Conservation (phyloP, 2,888 invertebrate species). For the Aplocera efformata region DNA sequence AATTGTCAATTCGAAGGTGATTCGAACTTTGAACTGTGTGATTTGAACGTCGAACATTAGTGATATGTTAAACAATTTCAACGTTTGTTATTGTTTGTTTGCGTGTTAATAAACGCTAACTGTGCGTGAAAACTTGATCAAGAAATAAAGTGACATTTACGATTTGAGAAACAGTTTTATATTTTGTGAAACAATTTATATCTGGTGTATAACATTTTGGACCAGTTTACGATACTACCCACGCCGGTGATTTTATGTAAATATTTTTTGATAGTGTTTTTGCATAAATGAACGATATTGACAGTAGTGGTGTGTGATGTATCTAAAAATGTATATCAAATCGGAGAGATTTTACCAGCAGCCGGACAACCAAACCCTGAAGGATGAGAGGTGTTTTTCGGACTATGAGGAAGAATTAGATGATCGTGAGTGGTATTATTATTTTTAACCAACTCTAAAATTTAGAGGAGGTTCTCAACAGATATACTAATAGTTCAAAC, state of each 20-base stretch:
- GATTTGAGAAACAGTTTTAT: slow-evolving; percentile 27
- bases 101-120: no score
- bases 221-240: no score
- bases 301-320: slow-evolving; percentile 47
- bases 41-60: slow-evolving; percentile 12
- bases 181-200: not conserved
- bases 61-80: no score
- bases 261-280: not conserved
- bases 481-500: no score
- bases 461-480: no score
- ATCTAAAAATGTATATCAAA: slow-evolving; percentile 73
- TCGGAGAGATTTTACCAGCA: slow-evolving; percentile 70
- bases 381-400: slow-evolving; percentile 62
- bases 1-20: slow-evolving; percentile 2
- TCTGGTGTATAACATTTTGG: not conserved
- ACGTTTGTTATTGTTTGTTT: no score
- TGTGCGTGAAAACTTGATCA: no score
- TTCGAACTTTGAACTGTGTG: slow-evolving; percentile 16
- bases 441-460: not conserved
- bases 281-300: slow-evolving; percentile 20
- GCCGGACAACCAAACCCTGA: slow-evolving; percentile 57
- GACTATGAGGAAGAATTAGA: slow-evolving; percentile 69
- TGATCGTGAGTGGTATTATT: slow-evolving; percentile 53
- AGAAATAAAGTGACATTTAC: slow-evolving; percentile 19
- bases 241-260: no score